Evolutionary conservation across 2,888 invertebrate species (phyloP), one percentile per base, ranked within the genome.

Genomic region (Plagiodera versicolora): DNA sequence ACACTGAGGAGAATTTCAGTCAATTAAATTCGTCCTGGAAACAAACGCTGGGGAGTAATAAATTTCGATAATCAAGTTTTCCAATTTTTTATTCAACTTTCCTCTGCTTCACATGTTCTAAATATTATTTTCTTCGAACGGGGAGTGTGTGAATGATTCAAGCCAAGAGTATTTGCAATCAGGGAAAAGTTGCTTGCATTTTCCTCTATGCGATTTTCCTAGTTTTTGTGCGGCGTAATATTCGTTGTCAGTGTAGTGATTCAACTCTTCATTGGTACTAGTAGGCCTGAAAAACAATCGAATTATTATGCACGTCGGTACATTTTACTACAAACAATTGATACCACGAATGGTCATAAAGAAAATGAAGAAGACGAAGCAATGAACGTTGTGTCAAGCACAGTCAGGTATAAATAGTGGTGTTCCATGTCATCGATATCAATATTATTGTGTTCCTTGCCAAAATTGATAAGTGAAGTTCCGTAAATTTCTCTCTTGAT

Each of bases 181-280:
- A 4, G 72, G 69, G 61, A 68, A 72, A 19, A 69, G 58, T 6
- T 64, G 46, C 47, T 64, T 45, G 35, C 72, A 72, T 55, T 60
- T 65, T 45, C 68, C 66, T 17, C 46, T 49, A 10, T 60, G 55
- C 10, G 55, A 65, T 75, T 76, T 63, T 16, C 87, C 87, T 1
- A 81, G 71, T 39, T 75, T 74, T 63, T 81, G 83, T 0, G 88
- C 88, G 9, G 83, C 81, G 54, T 84, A 79, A 72, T 87, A 88
- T 0, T 76, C 77, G 59, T 75, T 74, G 59, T 77, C 76, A 9
- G 71, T 59, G 54, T 77, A 71, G 45, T 67, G 68, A 35, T 70
- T 65, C 57, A 77, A 63, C 64, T 70, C 67, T 62, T 77, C 76
- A 46, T 71, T 70, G 11, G 80, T 78, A 32, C 77, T 72, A 0